Percentiles rank a stretch among this genome's conserved stretches.
phyloP scores from a whole-genome alignment of 2,113 vertebrate genomes.

The Prionailurus bengalensis region DNA sequence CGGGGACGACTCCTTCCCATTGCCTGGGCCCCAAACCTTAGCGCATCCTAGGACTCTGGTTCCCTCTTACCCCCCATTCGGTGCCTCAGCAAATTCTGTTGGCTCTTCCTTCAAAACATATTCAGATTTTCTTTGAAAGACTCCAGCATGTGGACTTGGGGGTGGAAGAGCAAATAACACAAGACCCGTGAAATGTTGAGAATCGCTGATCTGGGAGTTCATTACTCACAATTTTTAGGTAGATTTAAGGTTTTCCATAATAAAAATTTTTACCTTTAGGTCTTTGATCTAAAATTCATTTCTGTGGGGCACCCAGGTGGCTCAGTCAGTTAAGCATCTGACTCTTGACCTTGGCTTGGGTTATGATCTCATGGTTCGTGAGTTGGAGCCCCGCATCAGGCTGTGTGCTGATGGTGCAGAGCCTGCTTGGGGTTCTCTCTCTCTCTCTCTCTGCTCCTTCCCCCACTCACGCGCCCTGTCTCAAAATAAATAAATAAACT shows the following conservation, averaged over 20 bases:
- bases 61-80: no score
- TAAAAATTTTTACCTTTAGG: constrained; percentile 25
- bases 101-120: background rate
- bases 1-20: background rate
- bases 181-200: background rate
- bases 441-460: no score
- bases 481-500: no score
- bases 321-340: no score
- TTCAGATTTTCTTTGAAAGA: constrained; percentile 4
- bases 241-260: constrained; percentile 36
- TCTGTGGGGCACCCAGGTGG: no score
- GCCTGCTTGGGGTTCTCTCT: no score
- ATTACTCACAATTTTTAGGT: background rate
- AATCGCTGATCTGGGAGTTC: background rate
- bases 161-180: background rate
- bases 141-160: background rate
- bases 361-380: no score
- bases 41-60: background rate
- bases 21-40: background rate
- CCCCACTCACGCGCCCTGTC: no score
- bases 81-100: background rate
- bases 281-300: constrained; percentile 42
- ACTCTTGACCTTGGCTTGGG: no score
- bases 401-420: no score
- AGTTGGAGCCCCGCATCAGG: no score